These are phyloP conservation scores for Cephus spinipes DNA, from an alignment of 2,888 invertebrate species.

Conservation along the genomic window DNA sequence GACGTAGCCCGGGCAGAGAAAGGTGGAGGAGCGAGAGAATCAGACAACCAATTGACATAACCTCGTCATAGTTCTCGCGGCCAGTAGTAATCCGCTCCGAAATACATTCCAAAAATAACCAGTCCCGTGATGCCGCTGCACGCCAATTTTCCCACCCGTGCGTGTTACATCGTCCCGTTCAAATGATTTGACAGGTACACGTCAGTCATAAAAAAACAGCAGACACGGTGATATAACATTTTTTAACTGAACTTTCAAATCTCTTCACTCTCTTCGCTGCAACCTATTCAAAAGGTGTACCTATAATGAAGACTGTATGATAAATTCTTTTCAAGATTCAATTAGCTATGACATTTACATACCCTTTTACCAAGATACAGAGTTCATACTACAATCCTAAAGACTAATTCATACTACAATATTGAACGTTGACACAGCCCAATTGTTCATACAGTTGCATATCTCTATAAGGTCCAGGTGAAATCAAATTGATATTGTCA, in stretches of 20 bases:
- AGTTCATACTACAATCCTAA: too few species aligned
- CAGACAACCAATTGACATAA: neutral
- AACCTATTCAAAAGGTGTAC: neutral
- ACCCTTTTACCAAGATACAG: too few species aligned
- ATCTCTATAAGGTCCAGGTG: too few species aligned
- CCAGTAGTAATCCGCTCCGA: neutral
- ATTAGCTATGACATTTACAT: too few species aligned
- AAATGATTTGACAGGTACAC: neutral
- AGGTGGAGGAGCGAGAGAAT: neutral
- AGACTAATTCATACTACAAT: too few species aligned
- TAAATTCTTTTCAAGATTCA: neutral
- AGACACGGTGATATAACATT: neutral
- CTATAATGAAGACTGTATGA: neutral
- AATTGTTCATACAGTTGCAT: too few species aligned
- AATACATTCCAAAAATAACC: conserved; percentile 16
- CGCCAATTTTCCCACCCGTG: conserved; percentile 26
- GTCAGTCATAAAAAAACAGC: neutral
- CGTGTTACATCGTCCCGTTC: neutral
- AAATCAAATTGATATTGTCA: too few species aligned
- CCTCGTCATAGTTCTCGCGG: neutral
- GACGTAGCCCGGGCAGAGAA: neutral
- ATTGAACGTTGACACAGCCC: too few species aligned
- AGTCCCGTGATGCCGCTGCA: conserved; percentile 29
- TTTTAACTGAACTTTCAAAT: neutral
- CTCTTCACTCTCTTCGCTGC: neutral